Evolutionary conservation across 2,888 invertebrate genomes (phyloP).

Genomic region (Heteromyza rotundicornis): DNA sequence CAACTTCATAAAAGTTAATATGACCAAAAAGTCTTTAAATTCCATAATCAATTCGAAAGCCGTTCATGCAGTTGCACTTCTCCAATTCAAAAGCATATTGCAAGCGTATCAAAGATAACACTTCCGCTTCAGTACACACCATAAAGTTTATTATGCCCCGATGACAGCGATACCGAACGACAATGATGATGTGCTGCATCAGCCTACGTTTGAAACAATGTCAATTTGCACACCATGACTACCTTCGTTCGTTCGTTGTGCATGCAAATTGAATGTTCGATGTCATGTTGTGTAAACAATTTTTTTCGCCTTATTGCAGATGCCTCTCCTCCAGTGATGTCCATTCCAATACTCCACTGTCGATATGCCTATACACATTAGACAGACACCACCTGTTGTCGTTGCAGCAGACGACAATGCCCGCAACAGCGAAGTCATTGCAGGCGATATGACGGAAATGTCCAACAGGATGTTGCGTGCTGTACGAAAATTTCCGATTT

Average conservation of each 20-base stretch:
- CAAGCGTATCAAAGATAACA: no score
- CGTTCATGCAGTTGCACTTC: no score
- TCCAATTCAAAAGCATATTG: no score
- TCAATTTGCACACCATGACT: background rate
- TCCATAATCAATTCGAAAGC: no score
- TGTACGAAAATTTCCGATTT: conserved; percentile 31
- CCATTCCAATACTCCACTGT: background rate
- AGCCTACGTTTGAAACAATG: background rate
- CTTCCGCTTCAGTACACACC: background rate
- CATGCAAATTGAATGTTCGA: background rate
- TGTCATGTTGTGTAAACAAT: conserved; percentile 1
- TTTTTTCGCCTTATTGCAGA: no score
- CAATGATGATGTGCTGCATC: background rate
- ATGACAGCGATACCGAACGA: background rate
- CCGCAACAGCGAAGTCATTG: no score
- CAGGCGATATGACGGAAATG: no score
- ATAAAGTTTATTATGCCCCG: background rate
- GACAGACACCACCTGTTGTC: conserved; percentile 49
- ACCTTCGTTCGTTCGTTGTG: background rate
- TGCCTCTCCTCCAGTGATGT: background rate
- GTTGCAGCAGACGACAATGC: conserved; percentile 31
- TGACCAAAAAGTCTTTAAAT: no score
- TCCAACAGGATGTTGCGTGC: conserved; percentile 54
- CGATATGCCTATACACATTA: background rate
- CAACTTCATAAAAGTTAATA: no score